These are phyloP conservation scores for Heliconius charithonia DNA, from an alignment of 2,888 invertebrate genomes.

Conservation along the genomic window DNA sequence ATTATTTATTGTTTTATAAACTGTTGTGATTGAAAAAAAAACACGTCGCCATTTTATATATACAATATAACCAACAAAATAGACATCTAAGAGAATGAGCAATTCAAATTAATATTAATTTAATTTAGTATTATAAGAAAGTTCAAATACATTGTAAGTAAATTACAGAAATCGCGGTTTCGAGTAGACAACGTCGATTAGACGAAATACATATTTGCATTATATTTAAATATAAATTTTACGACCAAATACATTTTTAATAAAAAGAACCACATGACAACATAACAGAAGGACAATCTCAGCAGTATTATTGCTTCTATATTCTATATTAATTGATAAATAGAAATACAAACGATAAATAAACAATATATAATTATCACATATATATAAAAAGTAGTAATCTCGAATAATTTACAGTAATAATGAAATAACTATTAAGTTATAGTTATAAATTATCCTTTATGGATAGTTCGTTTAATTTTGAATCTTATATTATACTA, in stretches of 20 bases:
- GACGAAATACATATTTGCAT: conserved; percentile 47
- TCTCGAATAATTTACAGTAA: conserved; percentile 68
- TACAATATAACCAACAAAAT: conserved; percentile 22
- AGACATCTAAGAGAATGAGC: conserved; percentile 31
- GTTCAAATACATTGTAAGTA: conserved; percentile 46
- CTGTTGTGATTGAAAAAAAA: conserved; percentile 30
- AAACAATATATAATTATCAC: conserved; percentile 49
- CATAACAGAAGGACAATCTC: conserved; percentile 55
- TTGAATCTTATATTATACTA: conserved; percentile 46
- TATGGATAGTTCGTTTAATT: conserved; percentile 67
- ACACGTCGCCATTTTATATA: conserved; percentile 34
- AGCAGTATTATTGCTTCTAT: conserved; percentile 66
- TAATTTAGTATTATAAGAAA: conserved; percentile 27
- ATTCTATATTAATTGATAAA: conserved; percentile 58
- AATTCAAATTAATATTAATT: conserved; percentile 26
- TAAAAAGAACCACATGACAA: conserved; percentile 61
- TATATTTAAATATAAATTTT: conserved; percentile 43
- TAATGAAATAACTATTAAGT: conserved; percentile 68
- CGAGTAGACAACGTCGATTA: conserved; percentile 54
- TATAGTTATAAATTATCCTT: conserved; percentile 62
- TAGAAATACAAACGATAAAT: conserved; percentile 49
- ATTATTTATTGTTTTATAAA: conserved; percentile 30
- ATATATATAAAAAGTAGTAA: conserved; percentile 59
- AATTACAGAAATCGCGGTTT: conserved; percentile 69
- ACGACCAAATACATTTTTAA: conserved; percentile 38